Base-by-base conservation (phyloP, 2,113 vertebrate genomes). In the Piaya cayana region DNA sequence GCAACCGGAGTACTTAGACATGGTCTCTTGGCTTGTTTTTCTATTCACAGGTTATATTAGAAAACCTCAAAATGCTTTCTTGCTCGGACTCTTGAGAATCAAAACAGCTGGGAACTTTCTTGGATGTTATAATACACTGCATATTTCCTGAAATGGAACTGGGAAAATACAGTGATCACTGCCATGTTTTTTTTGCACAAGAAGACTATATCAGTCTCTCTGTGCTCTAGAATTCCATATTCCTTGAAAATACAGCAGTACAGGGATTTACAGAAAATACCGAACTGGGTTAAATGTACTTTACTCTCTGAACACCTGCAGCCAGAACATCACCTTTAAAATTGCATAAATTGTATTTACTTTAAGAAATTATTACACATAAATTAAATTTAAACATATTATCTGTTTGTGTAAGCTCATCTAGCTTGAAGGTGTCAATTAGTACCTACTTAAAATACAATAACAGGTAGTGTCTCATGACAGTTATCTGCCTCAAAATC, bases 301-400 rank as follows among this genome's bases (percentile, higher is more conserved):
- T 79, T 50, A 63, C 6, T 7, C 6, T 27, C 8, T 15, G 10
- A 64, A 59, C 20, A 76, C 8, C 30, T 64, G 53, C 55, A 20
- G 27, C 17, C 60, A 59, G 16, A 75, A 13, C 19, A 87, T 5
- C 6, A 16, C 63, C 76, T 43, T 74, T 81, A 65, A 93, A 79
- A 62, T 7, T 3, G 3, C 8, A 26, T 58, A 37, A 52, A 63
- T 52, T 43, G 2, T 56, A 82, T 75, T 85, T 64, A 50, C 53
- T 77, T 84, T 34, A 82, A 56, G 37, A 53, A 78, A 91, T 83
- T 79, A 34, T 92, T 86, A 37, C 21, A 74, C 49, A 50, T 3
- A 88, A 63, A 92, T 87, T 84, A 83, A 96, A 72, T 91, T 86
- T 68, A 70, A 90, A 37, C 43, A 70, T 53, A 65, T 29, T 86